A percentile compares a stretch with the other conserved stretches of the same genome.
Conservation (phyloP, 2,888 invertebrate genomes). For the Fragum whitleyi region DNA sequence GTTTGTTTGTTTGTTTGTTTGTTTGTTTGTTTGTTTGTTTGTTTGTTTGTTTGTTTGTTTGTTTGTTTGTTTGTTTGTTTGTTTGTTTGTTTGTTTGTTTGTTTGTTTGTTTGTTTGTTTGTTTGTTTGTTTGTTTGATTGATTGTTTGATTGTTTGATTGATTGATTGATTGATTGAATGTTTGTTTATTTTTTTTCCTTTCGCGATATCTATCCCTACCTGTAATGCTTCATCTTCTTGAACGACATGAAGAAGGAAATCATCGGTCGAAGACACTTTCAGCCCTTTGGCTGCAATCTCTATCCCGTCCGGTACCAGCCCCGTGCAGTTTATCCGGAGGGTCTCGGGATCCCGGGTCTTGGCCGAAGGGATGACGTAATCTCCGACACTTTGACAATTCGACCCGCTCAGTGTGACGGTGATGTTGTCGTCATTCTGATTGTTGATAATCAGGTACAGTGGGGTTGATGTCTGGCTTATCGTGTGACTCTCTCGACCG, state of each 20-base stretch:
- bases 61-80: too few relatives aligned
- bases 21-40: too few relatives aligned
- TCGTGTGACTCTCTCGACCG: not conserved
- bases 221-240: not conserved
- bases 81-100: too few relatives aligned
- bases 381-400: not conserved
- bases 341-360: not conserved
- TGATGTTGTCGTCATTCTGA: not conserved
- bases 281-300: constrained; percentile 28
- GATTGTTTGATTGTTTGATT: too few relatives aligned
- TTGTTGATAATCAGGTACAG: not conserved
- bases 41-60: too few relatives aligned
- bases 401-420: not conserved
- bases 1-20: too few relatives aligned
- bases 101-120: too few relatives aligned
- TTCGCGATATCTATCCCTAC: too few relatives aligned
- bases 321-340: constrained; percentile 4
- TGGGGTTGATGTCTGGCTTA: not conserved
- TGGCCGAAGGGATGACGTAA: not conserved
- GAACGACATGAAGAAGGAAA: constrained; percentile 36
- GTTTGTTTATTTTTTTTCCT: too few relatives aligned
- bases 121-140: too few relatives aligned
- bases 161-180: too few relatives aligned
- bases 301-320: constrained; percentile 22
- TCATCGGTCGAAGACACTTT: constrained; percentile 15